A percentile compares a stretch with the other conserved stretches of the same genome.
Conservation (phyloP, 2,113 vertebrate species). For the Laterallus jamaicensis region DNA sequence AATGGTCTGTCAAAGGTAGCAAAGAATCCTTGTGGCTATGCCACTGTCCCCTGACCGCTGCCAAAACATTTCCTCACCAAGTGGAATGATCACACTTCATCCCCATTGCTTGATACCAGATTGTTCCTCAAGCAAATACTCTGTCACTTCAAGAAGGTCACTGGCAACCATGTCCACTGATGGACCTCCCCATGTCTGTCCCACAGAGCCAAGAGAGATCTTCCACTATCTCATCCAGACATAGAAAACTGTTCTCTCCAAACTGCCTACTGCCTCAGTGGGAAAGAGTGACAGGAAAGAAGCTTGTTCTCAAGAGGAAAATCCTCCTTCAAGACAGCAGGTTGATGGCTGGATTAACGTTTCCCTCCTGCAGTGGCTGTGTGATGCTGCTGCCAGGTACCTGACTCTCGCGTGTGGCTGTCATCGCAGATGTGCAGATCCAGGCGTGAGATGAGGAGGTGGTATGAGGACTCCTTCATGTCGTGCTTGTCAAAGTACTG, state of each 20-base stretch:
- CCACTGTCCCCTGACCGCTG: background rate
- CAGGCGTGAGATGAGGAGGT: conserved; percentile 94
- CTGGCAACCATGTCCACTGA: background rate
- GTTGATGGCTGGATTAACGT: accelerated
- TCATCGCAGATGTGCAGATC: conserved; percentile 97
- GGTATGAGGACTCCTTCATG: conserved; percentile 96
- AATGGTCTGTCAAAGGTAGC: background rate
- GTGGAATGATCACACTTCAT: accelerated
- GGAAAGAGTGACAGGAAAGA: background rate
- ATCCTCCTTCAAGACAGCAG: background rate
- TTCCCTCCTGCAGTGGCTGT: background rate
- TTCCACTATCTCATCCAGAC: background rate
- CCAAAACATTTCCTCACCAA: background rate
- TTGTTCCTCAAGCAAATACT: background rate
- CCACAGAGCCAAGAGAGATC: background rate
- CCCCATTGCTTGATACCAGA: background rate
- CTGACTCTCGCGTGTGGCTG: conserved; percentile 84
- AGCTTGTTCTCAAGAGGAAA: background rate
- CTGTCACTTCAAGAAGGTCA: background rate
- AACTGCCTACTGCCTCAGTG: background rate
- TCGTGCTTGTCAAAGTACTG: conserved; percentile 94
- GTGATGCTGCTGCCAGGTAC: conserved; percentile 56
- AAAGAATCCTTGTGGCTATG: background rate
- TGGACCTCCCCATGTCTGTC: background rate
- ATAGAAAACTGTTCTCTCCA: background rate